Base-by-base conservation (phyloP, 1,140 invertebrate genomes). In the Trachymyrmex cornetzi region DNA sequence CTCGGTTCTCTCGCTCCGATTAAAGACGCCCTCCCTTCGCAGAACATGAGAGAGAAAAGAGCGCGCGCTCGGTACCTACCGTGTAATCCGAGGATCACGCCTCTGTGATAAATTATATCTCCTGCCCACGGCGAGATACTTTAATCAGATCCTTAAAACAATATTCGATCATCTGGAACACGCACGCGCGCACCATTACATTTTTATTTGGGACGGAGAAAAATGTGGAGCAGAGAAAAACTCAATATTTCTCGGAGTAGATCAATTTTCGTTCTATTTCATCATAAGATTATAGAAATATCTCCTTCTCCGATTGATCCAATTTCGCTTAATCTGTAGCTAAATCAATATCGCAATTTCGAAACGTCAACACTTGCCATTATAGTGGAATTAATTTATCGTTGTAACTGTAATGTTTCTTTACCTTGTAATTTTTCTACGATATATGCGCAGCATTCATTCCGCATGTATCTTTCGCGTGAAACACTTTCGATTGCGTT, bases 51-150 rank as follows among this genome's bases (percentile, higher is more conserved):
- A 72, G 67, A 84, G 80, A 84, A 61, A 84, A 75, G 69, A 74
- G 80, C 4, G n/a, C 4, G n/a, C 24, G 55, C 80, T 24, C 44
- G 80, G 80, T 84, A 50, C 61, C 69, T 55, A 84, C 55, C 80
- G 80, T 84, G 80, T 84, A 84, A 84, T 84, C 80, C 55, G 80
- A 74, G 80, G 80, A 75, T 84, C 80, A 84, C 80, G 80, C 80
- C 69, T 75, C 69, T 50, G 80, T 75, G 80, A 75, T 84, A 84
- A 84, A 75, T 84, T 84, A 84, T 63, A 84, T 84, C 69, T 84
- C 55, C 59, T 48, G 57, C 19, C 69, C 80, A 48, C 55, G 66
- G 16, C 30, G 67, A 81, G 80, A 69, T 24, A 34, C 69, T 75
- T 44, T 63, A 34, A 75, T 84, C 80, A 61, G 69, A 84, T 75